Base-by-base conservation (phyloP, 2,797 vertebrate species). In the Myotis pilosus region DNA sequence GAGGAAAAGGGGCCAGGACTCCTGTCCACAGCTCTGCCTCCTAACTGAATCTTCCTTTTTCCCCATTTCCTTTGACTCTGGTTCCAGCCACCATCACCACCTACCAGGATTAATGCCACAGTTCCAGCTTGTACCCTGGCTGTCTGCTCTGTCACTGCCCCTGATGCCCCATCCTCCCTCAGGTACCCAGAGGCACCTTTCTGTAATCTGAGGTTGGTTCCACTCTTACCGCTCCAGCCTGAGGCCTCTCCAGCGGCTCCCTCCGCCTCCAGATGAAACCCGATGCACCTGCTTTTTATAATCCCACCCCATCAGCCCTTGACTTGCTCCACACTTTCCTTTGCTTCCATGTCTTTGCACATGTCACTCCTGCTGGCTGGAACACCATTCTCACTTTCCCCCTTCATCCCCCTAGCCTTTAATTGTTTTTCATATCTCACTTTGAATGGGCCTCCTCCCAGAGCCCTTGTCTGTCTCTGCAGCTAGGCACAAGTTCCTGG, bases 91-190 rank as follows among this genome's bases (percentile, higher is more conserved):
- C 23, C 3, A 2, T 41, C 44, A 28, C 23, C 36, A 33, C 33
- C 16, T 62, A 47, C 36, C 25, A 6, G 62, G 36, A 13, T 47
- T 38, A 22, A 30, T 28, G 28, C 30, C 38, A 23, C 44, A 23
- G 23, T 12, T 16, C 20, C 30, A 57, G 53, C 23, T n/a, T 7
- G 6, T 19, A 16, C n/a, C 0, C 55, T 10, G 0, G 1, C 3
- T 15, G 33, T 74, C 16, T 33, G 16, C 28, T 68, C 28, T 85
- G 64, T 17, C 36, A 15, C 68, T 57, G 85, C 23, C 41, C 15
- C 41, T 41, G 36, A 12, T 33, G 19, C 51, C 25, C 68, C 10
- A 23, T 5, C 55, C 28, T 51, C 8, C 30, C 87, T 36, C 10
- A 41, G n/a, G 19, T 28, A 74, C 28, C 28, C 16, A 75, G 84